These are phyloP conservation scores for Leguminivora glycinivorella DNA, from an alignment of 1,140 invertebrate species.

Conservation along the genomic window DNA sequence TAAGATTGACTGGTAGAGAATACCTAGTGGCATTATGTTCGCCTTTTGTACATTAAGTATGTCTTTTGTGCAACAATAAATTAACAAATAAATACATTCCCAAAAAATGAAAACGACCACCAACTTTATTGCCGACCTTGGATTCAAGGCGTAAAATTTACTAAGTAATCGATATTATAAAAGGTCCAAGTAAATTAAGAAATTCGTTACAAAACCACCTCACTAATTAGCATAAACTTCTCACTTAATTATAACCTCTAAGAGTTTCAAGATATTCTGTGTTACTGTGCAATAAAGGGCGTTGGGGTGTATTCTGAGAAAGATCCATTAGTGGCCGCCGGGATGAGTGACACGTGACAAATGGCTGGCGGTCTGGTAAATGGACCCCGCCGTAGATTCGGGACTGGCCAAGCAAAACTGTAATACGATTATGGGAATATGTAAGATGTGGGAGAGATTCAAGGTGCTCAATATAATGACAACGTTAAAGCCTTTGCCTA, in stretches of 20 bases:
- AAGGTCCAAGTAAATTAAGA: neutral
- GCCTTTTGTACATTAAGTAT: too few relatives aligned
- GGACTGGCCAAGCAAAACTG: constrained; percentile 15
- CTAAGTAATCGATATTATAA: neutral
- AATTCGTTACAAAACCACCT: neutral
- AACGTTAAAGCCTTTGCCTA: neutral
- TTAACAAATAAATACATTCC: too few relatives aligned
- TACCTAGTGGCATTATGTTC: too few relatives aligned
- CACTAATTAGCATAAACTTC: neutral
- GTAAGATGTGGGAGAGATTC: neutral
- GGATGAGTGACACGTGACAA: constrained; percentile 29
- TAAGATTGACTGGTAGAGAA: too few relatives aligned
- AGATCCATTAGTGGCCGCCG: constrained; percentile 24
- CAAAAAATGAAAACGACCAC: too few relatives aligned
- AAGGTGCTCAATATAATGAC: neutral
- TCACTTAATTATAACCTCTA: neutral
- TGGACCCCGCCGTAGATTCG: constrained; percentile 20
- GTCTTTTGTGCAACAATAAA: too few relatives aligned
- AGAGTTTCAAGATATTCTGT: constrained; percentile 1
- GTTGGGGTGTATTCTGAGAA: constrained; percentile 25
- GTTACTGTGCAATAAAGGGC: constrained; percentile 9
- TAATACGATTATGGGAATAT: constrained; percentile 1
- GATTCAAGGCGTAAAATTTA: neutral
- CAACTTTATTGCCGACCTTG: too few relatives aligned
- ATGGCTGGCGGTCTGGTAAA: constrained; percentile 22